phyloP scores from a whole-genome alignment of 2,888 invertebrate species.

The Arctia plantaginis region DNA sequence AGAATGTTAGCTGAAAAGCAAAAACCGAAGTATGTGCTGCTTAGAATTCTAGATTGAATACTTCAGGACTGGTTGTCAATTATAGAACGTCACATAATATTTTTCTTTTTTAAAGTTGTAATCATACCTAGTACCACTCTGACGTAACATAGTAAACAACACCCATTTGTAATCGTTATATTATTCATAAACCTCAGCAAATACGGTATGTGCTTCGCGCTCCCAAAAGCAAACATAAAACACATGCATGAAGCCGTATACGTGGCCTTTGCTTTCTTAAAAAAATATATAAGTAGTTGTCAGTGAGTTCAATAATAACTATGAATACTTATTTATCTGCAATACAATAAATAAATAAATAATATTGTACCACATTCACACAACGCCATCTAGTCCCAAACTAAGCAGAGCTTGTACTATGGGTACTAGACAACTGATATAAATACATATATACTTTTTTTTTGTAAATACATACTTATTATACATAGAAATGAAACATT shows the following conservation, averaged over 20 bases:
- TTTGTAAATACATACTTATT: no score
- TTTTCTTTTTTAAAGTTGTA: no score
- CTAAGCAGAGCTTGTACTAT: no score
- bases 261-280: background rate
- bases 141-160: background rate
- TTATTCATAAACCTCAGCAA: slow-evolving; percentile 1
- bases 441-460: no score
- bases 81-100: no score
- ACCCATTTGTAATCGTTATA: background rate
- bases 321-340: background rate
- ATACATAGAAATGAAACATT: no score
- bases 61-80: no score
- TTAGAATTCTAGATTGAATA: background rate
- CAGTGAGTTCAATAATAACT: background rate
- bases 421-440: no score
- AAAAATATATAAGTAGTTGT: background rate
- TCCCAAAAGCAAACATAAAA: background rate
- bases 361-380: no score
- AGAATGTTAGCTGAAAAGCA: background rate
- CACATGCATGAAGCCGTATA: background rate
- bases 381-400: no score
- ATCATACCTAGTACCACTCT: background rate
- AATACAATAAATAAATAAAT: no score
- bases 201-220: background rate
- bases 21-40: background rate